A percentile compares a stretch with the other conserved stretches of the same genome.
These are phyloP conservation scores for Leptoclinus maculatus DNA, from an alignment of 2,797 vertebrate genomes.

Conservation along the genomic window DNA sequence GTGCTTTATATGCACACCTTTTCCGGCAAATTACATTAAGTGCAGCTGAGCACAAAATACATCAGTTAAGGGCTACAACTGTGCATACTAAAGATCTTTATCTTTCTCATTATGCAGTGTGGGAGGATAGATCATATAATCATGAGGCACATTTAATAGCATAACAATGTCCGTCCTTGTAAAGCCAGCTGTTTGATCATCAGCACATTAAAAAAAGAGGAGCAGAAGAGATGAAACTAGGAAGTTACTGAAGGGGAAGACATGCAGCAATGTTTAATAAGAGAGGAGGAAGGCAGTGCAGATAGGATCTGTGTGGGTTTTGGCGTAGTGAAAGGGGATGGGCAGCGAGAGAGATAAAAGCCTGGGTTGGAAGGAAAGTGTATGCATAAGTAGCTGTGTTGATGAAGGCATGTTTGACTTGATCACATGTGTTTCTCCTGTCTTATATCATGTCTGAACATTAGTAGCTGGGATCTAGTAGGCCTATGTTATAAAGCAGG, in stretches of 20 bases:
- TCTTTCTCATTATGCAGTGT: neutral
- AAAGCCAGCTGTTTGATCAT: slow-evolving; percentile 38
- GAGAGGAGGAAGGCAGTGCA: neutral
- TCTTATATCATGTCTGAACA: neutral
- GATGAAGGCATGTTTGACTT: neutral
- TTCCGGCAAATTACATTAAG: neutral
- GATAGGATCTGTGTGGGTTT: neutral
- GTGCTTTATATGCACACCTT: neutral
- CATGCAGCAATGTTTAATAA: slow-evolving; percentile 18
- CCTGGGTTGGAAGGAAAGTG: neutral
- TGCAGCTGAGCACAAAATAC: neutral
- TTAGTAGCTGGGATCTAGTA: neutral
- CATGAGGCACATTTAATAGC: neutral
- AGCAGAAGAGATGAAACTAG: neutral
- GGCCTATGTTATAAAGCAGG: neutral
- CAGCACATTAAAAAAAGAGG: neutral
- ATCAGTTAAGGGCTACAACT: neutral
- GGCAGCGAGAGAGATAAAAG: neutral
- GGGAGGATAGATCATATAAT: slow-evolving; percentile 18
- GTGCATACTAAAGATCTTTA: neutral
- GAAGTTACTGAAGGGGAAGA: slow-evolving; percentile 1
- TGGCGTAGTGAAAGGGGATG: neutral
- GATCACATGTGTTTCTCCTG: neutral
- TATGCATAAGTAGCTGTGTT: neutral
- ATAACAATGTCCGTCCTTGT: neutral